Evolutionary conservation across 2,888 invertebrate species (phyloP), one percentile per base, ranked within the genome.

Genomic region (Furcula furcula): DNA sequence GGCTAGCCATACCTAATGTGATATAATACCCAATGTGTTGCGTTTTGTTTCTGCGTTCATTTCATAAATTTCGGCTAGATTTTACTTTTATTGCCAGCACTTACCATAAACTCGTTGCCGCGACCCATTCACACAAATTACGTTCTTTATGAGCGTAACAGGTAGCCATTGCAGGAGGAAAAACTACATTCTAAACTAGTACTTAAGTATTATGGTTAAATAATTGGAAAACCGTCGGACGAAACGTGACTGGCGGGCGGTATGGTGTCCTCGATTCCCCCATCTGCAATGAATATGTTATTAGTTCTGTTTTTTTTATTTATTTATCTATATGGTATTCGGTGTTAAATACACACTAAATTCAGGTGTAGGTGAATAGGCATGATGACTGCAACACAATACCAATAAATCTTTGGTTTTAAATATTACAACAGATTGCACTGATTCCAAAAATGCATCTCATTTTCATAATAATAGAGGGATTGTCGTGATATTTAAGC

Each of bases 231-330:
- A 54, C 47, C 47, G 51, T 41, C 41, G 36, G 34, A 32, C 12
- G 31, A 38, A 31, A 65, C 67, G 68, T 67, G 68, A 53, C 45
- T 36, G 29, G 50, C 46, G 54, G 62, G 53, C 58, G 60, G 53
- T 52, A 60, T 61, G 44, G 40, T 30, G 46, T 57, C 55, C 53
- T 56, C 61, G 55, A 41, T 57, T 48, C 43, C 26, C 28, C 14
- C 35, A 49, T 51, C 36, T 43, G 44, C 47, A 48, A 53, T 66
- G 69, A 69, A 69, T 69, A 52, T 48, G 14, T 51, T 59, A 66
- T 60, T 38, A 58, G 37, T n/a, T 30, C 5, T n/a, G 19, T 10
- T 22, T 35, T 30, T 27, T 45, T 11, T 33, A 31, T 34, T 35
- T 35, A n/a, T 20, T 15, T 29, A 22, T 15, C 12, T 29, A n/a